phyloP scores from a whole-genome alignment of 2,797 vertebrate species.

The Stomatorhinus walkeri region DNA sequence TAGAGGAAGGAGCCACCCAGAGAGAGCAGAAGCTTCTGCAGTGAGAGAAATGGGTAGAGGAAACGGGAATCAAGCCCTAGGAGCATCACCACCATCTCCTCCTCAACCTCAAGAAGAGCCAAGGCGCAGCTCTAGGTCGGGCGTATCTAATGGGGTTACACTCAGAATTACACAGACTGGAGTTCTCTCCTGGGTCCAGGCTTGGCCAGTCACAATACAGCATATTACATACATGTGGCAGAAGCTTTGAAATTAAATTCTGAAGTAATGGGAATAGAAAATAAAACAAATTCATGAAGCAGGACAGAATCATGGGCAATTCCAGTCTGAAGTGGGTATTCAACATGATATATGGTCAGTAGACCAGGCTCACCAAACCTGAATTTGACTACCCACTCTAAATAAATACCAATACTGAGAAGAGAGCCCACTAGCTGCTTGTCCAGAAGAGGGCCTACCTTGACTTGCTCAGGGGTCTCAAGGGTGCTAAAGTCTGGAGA shows the following conservation, averaged over 20 bases:
- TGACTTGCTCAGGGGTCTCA: slow-evolving; percentile 78
- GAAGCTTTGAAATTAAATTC: background rate
- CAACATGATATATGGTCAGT: background rate
- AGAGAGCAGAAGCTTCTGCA: slow-evolving; percentile 83
- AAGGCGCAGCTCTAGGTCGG: background rate
- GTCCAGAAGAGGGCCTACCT: slow-evolving; percentile 51
- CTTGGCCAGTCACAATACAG: background rate
- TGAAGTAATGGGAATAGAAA: background rate
- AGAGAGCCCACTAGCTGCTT: background rate
- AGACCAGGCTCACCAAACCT: background rate
- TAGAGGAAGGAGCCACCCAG: slow-evolving; percentile 88
- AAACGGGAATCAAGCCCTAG: background rate
- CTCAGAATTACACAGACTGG: background rate
- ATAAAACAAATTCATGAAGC: background rate
- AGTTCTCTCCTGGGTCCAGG: background rate
- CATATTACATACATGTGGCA: background rate
- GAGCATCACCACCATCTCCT: background rate
- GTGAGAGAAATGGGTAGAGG: slow-evolving; percentile 3
- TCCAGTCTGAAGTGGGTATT: background rate
- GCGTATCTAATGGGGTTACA: background rate
- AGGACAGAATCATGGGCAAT: background rate
- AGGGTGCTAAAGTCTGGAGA: slow-evolving; percentile 71
- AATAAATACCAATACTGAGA: background rate
- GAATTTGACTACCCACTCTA: background rate
- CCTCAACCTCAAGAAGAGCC: background rate